Evolutionary conservation across 2,888 invertebrate genomes (phyloP).

Genomic region (Scaptomyza parva): DNA sequence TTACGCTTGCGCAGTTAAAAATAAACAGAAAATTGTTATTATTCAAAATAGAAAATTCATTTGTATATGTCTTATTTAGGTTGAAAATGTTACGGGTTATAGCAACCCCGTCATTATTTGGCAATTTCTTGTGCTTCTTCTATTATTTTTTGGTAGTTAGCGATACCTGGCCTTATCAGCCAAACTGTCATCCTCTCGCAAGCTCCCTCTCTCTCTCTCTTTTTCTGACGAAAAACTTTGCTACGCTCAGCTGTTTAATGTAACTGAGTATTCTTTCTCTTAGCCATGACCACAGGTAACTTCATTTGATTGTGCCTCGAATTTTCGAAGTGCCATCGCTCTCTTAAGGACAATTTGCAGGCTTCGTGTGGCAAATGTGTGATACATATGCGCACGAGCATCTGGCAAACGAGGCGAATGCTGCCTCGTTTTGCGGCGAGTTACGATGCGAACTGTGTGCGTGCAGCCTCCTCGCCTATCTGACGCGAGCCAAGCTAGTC

Average conservation of each 20-base stretch:
- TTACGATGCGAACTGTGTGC: slow-evolving; percentile 41
- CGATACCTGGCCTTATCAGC: slow-evolving; percentile 25
- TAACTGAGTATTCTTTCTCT: slow-evolving; percentile 24
- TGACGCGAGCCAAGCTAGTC: slow-evolving; percentile 65
- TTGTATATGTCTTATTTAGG: not conserved
- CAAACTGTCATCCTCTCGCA: not conserved
- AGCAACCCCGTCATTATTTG: not conserved
- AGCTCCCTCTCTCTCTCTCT: not conserved
- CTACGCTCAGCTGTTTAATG: slow-evolving; percentile 50
- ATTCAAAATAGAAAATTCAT: not conserved
- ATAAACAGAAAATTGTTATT: not conserved
- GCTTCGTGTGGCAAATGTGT: slow-evolving; percentile 33
- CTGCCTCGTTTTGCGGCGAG: slow-evolving; percentile 49
- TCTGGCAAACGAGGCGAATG: slow-evolving; percentile 30
- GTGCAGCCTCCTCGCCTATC: slow-evolving; percentile 74
- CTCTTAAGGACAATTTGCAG: slow-evolving; percentile 29
- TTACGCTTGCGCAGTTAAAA: slow-evolving; percentile 59
- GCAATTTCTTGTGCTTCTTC: not conserved
- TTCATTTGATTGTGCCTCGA: slow-evolving; percentile 23
- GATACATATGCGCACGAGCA: slow-evolving; percentile 32
- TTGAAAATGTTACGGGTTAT: not conserved
- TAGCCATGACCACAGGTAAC: slow-evolving; percentile 55
- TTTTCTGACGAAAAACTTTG: slow-evolving; percentile 37
- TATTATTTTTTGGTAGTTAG: not conserved
- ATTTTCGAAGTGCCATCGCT: slow-evolving; percentile 11